A percentile compares a stretch with the other conserved stretches of the same genome.
Conservation (phyloP, 1,140 invertebrate species). For the Cydia fagiglandana region DNA sequence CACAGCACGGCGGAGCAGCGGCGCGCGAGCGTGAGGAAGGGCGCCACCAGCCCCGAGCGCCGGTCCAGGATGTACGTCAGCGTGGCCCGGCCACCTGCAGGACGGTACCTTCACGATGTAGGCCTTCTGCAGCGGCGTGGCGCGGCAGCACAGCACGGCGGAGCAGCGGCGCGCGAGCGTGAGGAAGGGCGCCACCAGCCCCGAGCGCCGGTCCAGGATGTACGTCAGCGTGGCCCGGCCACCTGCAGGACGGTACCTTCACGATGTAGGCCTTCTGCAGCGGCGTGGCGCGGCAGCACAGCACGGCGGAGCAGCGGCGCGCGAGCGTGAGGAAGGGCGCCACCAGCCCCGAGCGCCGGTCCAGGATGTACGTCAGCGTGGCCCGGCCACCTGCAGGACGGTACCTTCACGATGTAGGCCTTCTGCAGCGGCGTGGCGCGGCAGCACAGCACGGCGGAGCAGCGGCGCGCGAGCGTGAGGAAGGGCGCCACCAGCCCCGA, state of each 20-base stretch:
- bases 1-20: no score
- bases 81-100: no score
- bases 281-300: neutral
- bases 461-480: conserved; percentile 91
- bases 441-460: conserved; percentile 96
- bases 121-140: conserved; percentile 77
- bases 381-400: neutral
- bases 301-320: conserved; percentile 72
- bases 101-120: no score
- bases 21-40: no score
- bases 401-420: conserved; percentile 84
- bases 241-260: conserved; percentile 88
- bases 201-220: conserved; percentile 88
- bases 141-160: conserved; percentile 97
- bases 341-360: neutral
- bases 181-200: conserved; percentile 93
- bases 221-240: conserved; percentile 94
- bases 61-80: no score
- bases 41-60: no score
- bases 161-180: conserved; percentile 92
- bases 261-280: conserved; percentile 71
- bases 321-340: conserved; percentile 69
- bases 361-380: neutral
- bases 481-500: conserved; percentile 93
- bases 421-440: conserved; percentile 98